Evolutionary conservation across 1,140 invertebrate genomes (phyloP).

Genomic region (Drosophila punjabiensis): DNA sequence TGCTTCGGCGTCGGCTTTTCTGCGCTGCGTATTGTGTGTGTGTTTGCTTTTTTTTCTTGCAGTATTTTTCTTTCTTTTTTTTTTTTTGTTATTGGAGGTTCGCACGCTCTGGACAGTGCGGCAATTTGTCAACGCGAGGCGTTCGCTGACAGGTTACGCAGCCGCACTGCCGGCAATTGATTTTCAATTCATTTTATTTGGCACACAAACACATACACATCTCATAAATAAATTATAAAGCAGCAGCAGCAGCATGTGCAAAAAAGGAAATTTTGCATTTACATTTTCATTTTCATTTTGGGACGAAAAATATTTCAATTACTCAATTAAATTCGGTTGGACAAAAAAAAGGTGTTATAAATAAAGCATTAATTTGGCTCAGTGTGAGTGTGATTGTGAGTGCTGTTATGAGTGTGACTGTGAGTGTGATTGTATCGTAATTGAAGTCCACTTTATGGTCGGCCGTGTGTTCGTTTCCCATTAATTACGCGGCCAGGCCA

Average conservation of each 20-base stretch:
- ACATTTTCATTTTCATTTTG: slow-evolving; percentile 21
- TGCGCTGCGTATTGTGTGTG: slow-evolving; percentile 19
- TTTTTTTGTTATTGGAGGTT: slow-evolving; percentile 49
- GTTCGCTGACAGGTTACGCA: slow-evolving; percentile 73
- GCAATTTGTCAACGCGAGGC: slow-evolving; percentile 71
- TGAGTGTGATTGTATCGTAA: slow-evolving; percentile 38
- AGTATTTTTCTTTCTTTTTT: slow-evolving; percentile 22
- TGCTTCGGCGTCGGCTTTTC: slow-evolving; percentile 28
- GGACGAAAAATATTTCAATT: slow-evolving; percentile 64
- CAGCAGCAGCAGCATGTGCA: slow-evolving; percentile 30
- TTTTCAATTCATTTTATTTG: slow-evolving; percentile 45
- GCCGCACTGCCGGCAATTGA: slow-evolving; percentile 62
- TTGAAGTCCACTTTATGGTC: slow-evolving; percentile 70
- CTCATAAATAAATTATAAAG: slow-evolving; percentile 63
- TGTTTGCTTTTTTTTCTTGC: slow-evolving; percentile 4
- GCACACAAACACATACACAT: slow-evolving; percentile 10
- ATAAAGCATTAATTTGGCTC: slow-evolving; percentile 50
- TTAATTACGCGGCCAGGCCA: slow-evolving; percentile 61
- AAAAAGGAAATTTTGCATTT: slow-evolving; percentile 71
- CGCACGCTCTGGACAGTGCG: slow-evolving; percentile 57
- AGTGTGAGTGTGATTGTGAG: slow-evolving; percentile 3
- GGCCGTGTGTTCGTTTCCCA: slow-evolving; percentile 60
- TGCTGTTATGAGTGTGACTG: slow-evolving; percentile 1
- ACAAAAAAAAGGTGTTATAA: slow-evolving; percentile 65
- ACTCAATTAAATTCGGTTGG: slow-evolving; percentile 73